phyloP scores from a whole-genome alignment of 2,888 invertebrate species.

The Atrina japonica region DNA sequence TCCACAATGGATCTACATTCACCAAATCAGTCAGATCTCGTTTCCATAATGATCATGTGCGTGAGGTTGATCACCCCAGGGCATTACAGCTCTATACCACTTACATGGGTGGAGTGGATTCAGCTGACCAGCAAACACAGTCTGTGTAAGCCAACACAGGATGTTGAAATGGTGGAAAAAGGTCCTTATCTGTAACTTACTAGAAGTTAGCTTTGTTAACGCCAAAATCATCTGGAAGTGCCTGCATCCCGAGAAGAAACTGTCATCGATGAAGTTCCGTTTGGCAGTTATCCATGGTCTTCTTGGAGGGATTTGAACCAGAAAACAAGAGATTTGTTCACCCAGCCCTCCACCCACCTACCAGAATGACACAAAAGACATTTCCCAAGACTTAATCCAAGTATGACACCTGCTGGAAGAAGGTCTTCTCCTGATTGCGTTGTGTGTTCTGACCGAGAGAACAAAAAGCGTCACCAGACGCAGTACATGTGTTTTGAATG shows the following conservation, averaged over 20 bases:
- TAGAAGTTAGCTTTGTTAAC: slow-evolving; percentile 39
- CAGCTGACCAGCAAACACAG: slow-evolving; percentile 19
- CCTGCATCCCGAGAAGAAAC: neutral
- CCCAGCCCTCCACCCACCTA: neutral
- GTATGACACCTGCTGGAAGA: slow-evolving; percentile 4
- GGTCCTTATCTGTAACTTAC: slow-evolving; percentile 31
- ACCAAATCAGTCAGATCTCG: slow-evolving; percentile 14
- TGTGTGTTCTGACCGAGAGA: neutral
- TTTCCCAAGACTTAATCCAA: slow-evolving; percentile 1
- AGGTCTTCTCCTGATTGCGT: slow-evolving; percentile 1
- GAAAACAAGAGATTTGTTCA: slow-evolving; percentile 3
- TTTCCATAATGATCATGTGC: slow-evolving; percentile 5
- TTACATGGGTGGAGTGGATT: slow-evolving; percentile 28
- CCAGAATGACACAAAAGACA: neutral
- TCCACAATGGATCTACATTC: slow-evolving; percentile 25
- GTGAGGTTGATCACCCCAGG: slow-evolving; percentile 8
- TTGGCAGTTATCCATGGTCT: neutral
- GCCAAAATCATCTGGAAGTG: slow-evolving; percentile 31
- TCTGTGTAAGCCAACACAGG: slow-evolving; percentile 11
- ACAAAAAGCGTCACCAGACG: neutral
- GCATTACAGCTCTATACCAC: slow-evolving; percentile 24
- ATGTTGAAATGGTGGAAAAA: slow-evolving; percentile 48
- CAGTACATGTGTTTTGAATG: neutral
- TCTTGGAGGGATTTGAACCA: neutral
- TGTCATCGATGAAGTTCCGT: too few relatives aligned